Conservation (phyloP, 2,888 invertebrate species). For the Cosmorhoe ocellata region DNA sequence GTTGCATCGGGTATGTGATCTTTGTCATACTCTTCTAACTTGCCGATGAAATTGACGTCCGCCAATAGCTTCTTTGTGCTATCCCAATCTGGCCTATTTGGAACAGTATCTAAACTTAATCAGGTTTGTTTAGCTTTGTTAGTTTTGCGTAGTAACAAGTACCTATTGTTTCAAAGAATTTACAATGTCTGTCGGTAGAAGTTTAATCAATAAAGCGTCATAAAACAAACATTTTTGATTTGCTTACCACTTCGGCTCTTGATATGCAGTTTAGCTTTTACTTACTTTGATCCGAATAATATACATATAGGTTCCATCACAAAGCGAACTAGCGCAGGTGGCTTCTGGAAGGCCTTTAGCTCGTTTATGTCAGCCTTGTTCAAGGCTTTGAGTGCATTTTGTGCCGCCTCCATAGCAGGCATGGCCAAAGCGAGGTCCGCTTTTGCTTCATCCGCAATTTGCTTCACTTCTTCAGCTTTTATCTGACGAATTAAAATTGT, state of each 20-base stretch:
- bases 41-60: conserved; percentile 92
- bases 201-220: no score
- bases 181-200: no score
- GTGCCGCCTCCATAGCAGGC: conserved; percentile 93
- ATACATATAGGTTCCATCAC: conserved; percentile 97
- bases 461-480: conserved; percentile 92
- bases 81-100: conserved; percentile 91
- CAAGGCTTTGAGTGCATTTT: conserved; percentile 90
- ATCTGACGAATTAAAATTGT: conserved; percentile 61
- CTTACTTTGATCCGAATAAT: conserved; percentile 90
- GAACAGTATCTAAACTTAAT: not conserved
- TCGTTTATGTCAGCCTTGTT: conserved; percentile 96
- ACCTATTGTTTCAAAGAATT: no score
- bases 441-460: conserved; percentile 93
- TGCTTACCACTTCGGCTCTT: no score
- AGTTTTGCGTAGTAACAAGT: no score
- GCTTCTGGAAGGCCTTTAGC: conserved; percentile 93
- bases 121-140: no score
- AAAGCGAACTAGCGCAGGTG: conserved; percentile 92
- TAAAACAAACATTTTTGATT: no score
- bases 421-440: conserved; percentile 94
- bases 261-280: no score
- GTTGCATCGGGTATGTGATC: conserved; percentile 90
- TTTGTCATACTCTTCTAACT: conserved; percentile 92
- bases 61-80: conserved; percentile 90